A percentile compares a stretch with the other conserved stretches of the same genome.
phyloP scores from a whole-genome alignment of 2,888 invertebrate genomes.

The Beris morrisii region DNA sequence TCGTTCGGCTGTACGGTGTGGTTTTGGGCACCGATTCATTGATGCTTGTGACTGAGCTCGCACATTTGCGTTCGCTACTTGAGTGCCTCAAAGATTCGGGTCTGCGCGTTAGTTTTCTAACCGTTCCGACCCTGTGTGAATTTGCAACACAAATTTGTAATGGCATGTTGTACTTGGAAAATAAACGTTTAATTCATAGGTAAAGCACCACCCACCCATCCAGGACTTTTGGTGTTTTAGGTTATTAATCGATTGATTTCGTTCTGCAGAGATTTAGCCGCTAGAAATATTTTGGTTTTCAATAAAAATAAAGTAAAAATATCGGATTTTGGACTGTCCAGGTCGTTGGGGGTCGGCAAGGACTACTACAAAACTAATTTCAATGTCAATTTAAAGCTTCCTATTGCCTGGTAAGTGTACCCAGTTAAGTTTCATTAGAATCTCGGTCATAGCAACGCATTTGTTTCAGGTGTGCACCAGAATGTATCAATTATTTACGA shows the following conservation, averaged over 20 bases:
- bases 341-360: slow-evolving; percentile 95
- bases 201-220: slow-evolving; percentile 48
- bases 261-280: slow-evolving; percentile 81
- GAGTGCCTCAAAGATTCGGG: slow-evolving; percentile 95
- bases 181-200: slow-evolving; percentile 93
- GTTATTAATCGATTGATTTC: neutral
- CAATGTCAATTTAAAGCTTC: slow-evolving; percentile 93
- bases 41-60: slow-evolving; percentile 86
- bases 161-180: slow-evolving; percentile 97
- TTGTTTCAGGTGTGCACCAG: slow-evolving; percentile 84
- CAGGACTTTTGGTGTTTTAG: neutral
- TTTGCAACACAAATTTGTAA: slow-evolving; percentile 95
- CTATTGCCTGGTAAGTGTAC: slow-evolving; percentile 86
- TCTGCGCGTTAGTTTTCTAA: slow-evolving; percentile 82
- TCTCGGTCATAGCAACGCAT: slow-evolving; percentile 7
- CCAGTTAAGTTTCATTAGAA: slow-evolving; percentile 5
- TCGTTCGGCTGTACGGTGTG: slow-evolving; percentile 96
- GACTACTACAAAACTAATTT: slow-evolving; percentile 99
- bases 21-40: slow-evolving; percentile 89
- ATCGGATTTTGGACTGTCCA: slow-evolving; percentile 94
- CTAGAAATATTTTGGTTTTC: slow-evolving; percentile 96
- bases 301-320: slow-evolving; percentile 96
- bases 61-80: slow-evolving; percentile 88
- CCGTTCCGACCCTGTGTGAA: slow-evolving; percentile 88
- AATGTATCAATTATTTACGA: slow-evolving; percentile 92